Conservation (phyloP, 53 echinoderm and acorn worm species). For the Hippasteria phrygiana region DNA sequence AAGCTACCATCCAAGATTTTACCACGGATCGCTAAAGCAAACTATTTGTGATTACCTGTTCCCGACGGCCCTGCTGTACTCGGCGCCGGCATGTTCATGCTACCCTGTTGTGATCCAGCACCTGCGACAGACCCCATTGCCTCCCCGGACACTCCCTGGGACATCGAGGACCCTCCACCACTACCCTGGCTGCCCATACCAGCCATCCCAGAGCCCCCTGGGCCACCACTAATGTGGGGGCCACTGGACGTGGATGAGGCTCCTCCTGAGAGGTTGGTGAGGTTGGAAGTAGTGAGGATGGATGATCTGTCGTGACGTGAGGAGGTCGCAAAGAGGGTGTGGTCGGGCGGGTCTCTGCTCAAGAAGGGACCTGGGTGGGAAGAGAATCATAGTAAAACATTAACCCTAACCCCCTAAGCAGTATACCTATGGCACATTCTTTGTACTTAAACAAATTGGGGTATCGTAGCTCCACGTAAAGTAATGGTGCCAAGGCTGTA, state of each 20-base stretch:
- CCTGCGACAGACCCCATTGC: constrained; percentile 31
- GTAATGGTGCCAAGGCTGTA: too few relatives aligned
- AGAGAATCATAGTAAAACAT: not conserved
- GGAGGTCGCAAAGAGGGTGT: constrained; percentile 77
- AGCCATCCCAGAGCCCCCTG: too few relatives aligned
- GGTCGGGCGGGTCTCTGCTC: constrained; percentile 81
- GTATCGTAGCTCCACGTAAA: too few relatives aligned
- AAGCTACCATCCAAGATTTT: too few relatives aligned
- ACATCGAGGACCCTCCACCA: not conserved
- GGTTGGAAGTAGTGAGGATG: constrained; percentile 18
- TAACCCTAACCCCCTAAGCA: too few relatives aligned
- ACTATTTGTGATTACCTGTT: constrained; percentile 36
- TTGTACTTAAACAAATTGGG: too few relatives aligned
- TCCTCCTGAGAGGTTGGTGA: constrained; percentile 18
- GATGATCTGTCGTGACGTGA: constrained; percentile 70
- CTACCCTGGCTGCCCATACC: constrained; percentile 24
- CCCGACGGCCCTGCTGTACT: constrained; percentile 62
- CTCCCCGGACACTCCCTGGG: constrained; percentile 33
- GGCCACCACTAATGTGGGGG: constrained; percentile 16
- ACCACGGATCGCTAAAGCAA: not conserved
- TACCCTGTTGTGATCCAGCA: constrained; percentile 31
- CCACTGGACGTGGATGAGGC: constrained; percentile 16
- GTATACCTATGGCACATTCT: too few relatives aligned
- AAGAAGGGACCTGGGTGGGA: constrained; percentile 78
- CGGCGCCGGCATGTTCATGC: constrained; percentile 76